These are phyloP conservation scores for Macrotus californicus DNA, from an alignment of 2,113 vertebrate genomes.

Conservation along the genomic window DNA sequence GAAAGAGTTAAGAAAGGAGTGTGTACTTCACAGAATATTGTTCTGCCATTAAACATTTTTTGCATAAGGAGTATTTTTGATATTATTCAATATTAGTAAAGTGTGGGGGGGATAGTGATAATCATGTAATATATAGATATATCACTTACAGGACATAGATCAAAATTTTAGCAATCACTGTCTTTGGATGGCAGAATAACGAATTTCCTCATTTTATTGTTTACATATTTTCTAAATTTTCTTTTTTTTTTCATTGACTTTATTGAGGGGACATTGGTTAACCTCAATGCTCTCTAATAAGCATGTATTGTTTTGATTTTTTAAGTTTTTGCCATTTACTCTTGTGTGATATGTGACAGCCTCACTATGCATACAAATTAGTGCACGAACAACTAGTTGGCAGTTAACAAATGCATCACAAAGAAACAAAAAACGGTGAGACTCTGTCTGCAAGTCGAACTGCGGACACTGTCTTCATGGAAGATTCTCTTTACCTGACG, in stretches of 20 bases:
- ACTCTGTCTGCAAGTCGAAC: slow-evolving; percentile 10
- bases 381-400: not conserved
- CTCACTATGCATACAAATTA: not conserved
- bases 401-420: not conserved
- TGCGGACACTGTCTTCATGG: not conserved
- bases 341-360: not conserved
- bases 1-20: slow-evolving; percentile 7
- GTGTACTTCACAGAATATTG: not conserved
- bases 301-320: not conserved
- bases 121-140: not conserved
- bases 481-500: not conserved
- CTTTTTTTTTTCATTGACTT: not conserved
- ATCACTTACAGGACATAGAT: not conserved
- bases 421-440: not conserved
- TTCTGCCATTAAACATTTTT: not conserved
- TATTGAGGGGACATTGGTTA: no score
- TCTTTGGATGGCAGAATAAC: not conserved
- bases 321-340: not conserved
- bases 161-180: not conserved
- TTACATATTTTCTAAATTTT: not conserved
- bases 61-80: not conserved
- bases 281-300: not conserved
- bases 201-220: not conserved
- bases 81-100: not conserved
- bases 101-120: not conserved